These are phyloP conservation scores for Dryadula phaetusa DNA, from an alignment of 2,888 invertebrate species.

Conservation along the genomic window DNA sequence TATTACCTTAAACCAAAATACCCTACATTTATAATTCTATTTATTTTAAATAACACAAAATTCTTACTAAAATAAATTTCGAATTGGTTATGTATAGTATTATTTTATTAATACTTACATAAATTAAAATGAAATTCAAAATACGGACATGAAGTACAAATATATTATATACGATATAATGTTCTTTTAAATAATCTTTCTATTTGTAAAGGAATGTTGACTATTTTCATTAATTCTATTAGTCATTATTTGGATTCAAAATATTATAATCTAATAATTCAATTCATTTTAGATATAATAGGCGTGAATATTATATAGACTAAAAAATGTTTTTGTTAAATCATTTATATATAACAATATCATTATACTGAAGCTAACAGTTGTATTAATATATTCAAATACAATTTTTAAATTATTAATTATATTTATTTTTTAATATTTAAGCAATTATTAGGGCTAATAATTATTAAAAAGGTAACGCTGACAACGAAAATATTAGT, in stretches of 20 bases:
- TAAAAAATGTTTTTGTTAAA: neutral
- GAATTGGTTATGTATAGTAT: neutral
- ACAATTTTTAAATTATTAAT: no score
- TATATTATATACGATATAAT: neutral
- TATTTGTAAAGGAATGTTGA: neutral
- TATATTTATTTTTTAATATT: no score
- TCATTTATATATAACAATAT: neutral
- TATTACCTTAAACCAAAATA: neutral
- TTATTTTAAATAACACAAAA: neutral
- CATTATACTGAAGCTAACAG: no score
- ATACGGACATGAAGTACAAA: constrained; percentile 7
- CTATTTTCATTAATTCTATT: neutral
- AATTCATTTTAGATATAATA: neutral
- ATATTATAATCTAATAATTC: neutral
- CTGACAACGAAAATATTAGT: no score
- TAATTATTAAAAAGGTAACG: no score
- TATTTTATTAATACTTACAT: constrained; percentile 1
- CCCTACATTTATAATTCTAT: neutral
- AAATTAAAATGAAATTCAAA: no score
- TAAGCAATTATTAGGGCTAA: no score
- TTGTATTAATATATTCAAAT: neutral
- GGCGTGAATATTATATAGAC: neutral
- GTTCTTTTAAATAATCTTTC: neutral
- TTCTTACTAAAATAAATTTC: neutral
- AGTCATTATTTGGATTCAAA: neutral